Percentiles rank a stretch among this genome's conserved stretches.
Evolutionary conservation across 2,113 vertebrate genomes (phyloP).

Genomic region (Crocuta crocuta): DNA sequence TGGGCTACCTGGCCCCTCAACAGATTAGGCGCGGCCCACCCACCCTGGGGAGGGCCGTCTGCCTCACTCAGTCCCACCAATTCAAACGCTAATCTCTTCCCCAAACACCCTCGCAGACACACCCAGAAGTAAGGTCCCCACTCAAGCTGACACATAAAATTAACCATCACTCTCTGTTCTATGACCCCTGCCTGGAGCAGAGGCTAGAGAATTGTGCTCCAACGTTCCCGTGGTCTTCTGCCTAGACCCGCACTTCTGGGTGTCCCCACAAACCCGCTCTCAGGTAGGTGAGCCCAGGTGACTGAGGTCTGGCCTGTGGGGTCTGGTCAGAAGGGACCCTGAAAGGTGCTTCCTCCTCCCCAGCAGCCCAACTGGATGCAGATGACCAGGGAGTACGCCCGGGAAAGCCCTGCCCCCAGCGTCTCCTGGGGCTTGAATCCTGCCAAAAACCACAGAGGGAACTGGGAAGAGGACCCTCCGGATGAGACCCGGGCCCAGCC

Average conservation of each 20-base stretch:
- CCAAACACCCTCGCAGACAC: no score
- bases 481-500: neutral
- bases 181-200: no score
- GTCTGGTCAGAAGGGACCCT: neutral
- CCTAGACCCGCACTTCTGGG: neutral
- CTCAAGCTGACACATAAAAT: neutral
- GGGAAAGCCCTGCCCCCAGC: neutral
- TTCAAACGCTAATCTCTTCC: no score
- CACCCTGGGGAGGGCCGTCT: no score
- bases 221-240: neutral
- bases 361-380: neutral
- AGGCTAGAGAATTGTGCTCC: neutral
- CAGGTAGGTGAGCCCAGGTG: neutral
- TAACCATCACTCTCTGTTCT: neutral
- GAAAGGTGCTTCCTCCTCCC: neutral
- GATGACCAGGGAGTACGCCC: fast-evolving
- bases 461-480: neutral
- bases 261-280: no score
- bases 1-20: no score
- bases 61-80: no score
- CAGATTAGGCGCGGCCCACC: no score
- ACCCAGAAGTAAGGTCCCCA: neutral
- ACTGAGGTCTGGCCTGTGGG: neutral
- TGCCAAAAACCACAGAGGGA: fast-evolving
- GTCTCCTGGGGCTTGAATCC: fast-evolving